Evolutionary conservation across 2,797 vertebrate species (phyloP).

Genomic region (Poecilia velifera): DNA sequence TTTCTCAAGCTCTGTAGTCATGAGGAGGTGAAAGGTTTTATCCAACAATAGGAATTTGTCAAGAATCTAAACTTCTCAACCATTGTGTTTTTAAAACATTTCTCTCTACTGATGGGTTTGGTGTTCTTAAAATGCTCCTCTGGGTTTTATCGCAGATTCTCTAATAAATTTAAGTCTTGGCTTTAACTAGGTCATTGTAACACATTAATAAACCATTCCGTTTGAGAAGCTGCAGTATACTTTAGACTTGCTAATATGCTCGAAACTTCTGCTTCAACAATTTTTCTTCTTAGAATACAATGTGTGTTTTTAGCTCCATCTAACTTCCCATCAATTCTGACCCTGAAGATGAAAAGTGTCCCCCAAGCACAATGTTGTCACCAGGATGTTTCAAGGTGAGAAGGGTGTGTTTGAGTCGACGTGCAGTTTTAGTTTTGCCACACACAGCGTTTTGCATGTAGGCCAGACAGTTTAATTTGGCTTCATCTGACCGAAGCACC

Average conservation of each 20-base stretch:
- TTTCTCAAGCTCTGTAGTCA: not conserved
- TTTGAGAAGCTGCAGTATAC: not conserved
- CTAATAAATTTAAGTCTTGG: too few relatives aligned
- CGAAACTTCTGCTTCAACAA: not conserved
- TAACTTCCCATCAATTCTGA: not conserved
- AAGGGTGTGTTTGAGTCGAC: not conserved
- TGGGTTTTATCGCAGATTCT: not conserved
- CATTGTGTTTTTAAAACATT: not conserved
- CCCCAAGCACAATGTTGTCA: not conserved
- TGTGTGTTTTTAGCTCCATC: not conserved
- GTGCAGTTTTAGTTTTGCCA: not conserved
- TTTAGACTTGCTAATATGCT: not conserved
- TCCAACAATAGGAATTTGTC: not conserved
- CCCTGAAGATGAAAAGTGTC: not conserved
- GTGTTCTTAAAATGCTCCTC: not conserved
- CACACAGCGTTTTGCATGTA: not conserved
- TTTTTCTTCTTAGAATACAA: not conserved
- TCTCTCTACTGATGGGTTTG: not conserved
- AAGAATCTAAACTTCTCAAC: not conserved
- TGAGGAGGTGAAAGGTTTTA: not conserved
- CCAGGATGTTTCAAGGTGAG: not conserved
- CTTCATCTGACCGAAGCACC: not conserved
- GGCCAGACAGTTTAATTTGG: not conserved
- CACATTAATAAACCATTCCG: not conserved
- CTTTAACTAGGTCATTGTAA: not conserved